Base-by-base conservation (phyloP, 1,140 invertebrate genomes). In the Cyrtorhinus lividipennis region DNA sequence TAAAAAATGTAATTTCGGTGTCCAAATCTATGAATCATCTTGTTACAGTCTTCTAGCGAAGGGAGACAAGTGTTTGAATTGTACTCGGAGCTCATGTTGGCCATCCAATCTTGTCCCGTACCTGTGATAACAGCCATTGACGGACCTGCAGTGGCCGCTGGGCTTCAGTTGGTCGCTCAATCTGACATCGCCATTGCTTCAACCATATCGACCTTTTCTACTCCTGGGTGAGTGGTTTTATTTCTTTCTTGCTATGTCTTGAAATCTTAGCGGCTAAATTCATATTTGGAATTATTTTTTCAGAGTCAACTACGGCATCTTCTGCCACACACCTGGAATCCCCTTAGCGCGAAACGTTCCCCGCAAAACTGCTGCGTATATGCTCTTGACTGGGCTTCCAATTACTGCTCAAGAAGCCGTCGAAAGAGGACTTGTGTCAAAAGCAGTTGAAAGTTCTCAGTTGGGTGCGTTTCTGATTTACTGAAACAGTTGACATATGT, bases 251-350 rank as follows among this genome's bases (percentile, higher is more conserved):
- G n/a, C n/a, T n/a, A n/a, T n/a, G n/a, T n/a, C n/a, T n/a, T 15
- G 30, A 38, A 15, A 15, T 38, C 15, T 38, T 56, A 56, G 53
- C 53, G 5, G 23, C 23, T 56, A 5, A 38, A 5, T 38, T 38
- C n/a, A n/a, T 38, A 8, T 38, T 38, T 38, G 30, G 1, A 24
- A 13, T 24, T 57, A 27, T 59, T 15, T 5, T 24, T 30, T 48
- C 44, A 95, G 92, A 0, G 86, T 86, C 1, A 90, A 85, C 73
- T 84, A 95, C 72, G 94, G 95, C 23, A 81, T 98, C 69, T 98
- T 98, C 74, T 98, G 95, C 73, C 95, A 91, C 23, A 98, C 95
- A 0, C 95, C 95, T 12, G 92, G 90, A 13, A 85, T 98, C 56
- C 85, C 92, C 25, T 71, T 96, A 2, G 81, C 82, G 15, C 79